Evolutionary conservation across 2,797 vertebrate species (phyloP), one percentile per base, ranked within the genome.

Genomic region (Brotula barbata): DNA sequence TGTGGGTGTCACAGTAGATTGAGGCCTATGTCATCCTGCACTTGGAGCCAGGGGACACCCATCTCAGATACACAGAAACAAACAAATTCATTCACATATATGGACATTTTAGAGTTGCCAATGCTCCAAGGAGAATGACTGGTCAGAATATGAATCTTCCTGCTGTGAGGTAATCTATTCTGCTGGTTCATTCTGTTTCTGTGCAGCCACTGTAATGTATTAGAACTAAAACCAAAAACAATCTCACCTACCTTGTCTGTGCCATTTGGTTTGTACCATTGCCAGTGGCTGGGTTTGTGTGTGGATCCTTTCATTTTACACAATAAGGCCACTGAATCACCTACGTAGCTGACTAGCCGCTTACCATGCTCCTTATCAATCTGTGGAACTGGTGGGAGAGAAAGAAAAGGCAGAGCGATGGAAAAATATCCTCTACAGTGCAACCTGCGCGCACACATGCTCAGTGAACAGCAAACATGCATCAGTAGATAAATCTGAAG

Each of bases 261-360:
- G 51, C 81, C 90, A 34, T 93, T 97, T 15, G 12, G 49, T 57
- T 12, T 87, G 58, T 90, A 94, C 96, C 96, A 97, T 12, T 41
- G 71, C 96, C 96, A 98, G 43, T 57, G 47, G 20, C 20, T 46
- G 9, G 95, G 89, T 17, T 15, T 7, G 25, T 85, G 72, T 2
- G 61, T 64, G 28, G 0, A 7, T 0, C 80, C 71, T 0, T 75
- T 80, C 74, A 89, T 87, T 67, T 89, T 88, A 84, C 96, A 98
- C 0, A 57, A 0, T 36, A 97, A 55, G 46, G 93, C 71, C 52
- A 85, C 86, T 7, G 51, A 72, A 80, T 96, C 94, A 7, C 92
- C 88, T 54, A 87, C 52, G 0, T 97, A 98, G 68, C 85, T 87
- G 46, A 97, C 77, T 7, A 94, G 1, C 0, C 89, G 87, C 54